Evolutionary conservation across 1,140 invertebrate genomes (phyloP).

Genomic region (Solen grandis): DNA sequence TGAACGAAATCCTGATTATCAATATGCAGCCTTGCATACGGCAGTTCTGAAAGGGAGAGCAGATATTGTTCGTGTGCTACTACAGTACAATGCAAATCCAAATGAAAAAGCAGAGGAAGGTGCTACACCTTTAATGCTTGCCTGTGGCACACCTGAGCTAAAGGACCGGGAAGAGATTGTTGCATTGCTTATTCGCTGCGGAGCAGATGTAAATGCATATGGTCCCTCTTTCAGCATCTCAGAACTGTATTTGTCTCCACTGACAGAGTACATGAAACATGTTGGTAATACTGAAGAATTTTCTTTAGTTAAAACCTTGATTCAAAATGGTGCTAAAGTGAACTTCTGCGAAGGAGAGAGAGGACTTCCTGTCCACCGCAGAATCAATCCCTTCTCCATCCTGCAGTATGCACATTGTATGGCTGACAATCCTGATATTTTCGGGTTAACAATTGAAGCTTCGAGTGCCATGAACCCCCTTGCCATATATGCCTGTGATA

Average conservation of each 20-base stretch:
- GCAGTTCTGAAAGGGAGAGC: constrained; percentile 85
- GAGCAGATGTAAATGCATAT: constrained; percentile 83
- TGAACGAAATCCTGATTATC: constrained; percentile 85
- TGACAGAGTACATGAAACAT: constrained; percentile 92
- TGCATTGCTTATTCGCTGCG: constrained; percentile 84
- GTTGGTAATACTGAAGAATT: constrained; percentile 85
- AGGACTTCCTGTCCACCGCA: constrained; percentile 42
- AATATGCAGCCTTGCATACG: constrained; percentile 91
- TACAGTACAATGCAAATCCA: constrained; percentile 85
- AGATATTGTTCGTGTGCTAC: constrained; percentile 83
- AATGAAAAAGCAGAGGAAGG: constrained; percentile 85
- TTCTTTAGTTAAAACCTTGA: constrained; percentile 87
- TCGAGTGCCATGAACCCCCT: constrained; percentile 58
- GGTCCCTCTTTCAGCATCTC: constrained; percentile 82
- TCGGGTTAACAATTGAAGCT: constrained; percentile 61
- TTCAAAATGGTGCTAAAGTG: constrained; percentile 88
- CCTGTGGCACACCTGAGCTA: constrained; percentile 89
- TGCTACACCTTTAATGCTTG: constrained; percentile 92
- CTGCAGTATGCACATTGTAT: constrained; percentile 63
- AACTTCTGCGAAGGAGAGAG: constrained; percentile 55
- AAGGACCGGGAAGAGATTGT: constrained; percentile 84
- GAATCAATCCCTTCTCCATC: constrained; percentile 71
- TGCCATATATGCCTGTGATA: constrained; percentile 55
- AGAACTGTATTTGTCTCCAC: constrained; percentile 84
- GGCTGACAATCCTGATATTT: constrained; percentile 57